phyloP scores from a whole-genome alignment of 2,797 vertebrate species.

The Chromobotia macracanthus region DNA sequence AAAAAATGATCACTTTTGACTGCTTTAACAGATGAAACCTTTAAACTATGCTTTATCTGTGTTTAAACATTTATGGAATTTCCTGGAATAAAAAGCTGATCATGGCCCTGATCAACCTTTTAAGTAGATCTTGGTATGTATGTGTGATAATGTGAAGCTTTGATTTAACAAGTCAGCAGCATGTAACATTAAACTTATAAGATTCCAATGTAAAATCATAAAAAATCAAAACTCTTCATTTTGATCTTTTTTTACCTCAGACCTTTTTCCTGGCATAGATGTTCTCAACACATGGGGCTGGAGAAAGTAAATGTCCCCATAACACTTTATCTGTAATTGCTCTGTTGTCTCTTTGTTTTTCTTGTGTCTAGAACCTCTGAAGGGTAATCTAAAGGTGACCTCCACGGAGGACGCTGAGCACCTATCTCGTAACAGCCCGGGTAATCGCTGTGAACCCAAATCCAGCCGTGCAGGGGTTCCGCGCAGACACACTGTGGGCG shows the following conservation, averaged over 20 bases:
- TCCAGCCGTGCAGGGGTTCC: constrained; percentile 80
- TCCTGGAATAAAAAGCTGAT: background rate
- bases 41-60: too few species aligned
- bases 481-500: constrained; percentile 91
- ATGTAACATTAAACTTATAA: background rate
- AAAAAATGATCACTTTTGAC: too few species aligned
- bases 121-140: background rate
- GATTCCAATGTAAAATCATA: too few species aligned
- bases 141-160: too few species aligned
- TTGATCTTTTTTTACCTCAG: too few species aligned
- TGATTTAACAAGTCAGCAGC: background rate
- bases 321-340: background rate
- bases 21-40: too few species aligned
- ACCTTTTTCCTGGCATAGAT: background rate
- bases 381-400: constrained; percentile 84
- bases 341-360: background rate
- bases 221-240: too few species aligned
- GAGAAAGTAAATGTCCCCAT: background rate
- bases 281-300: background rate
- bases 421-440: constrained; percentile 68
- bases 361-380: constrained; percentile 81
- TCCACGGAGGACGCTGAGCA: constrained; percentile 86
- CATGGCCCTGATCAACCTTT: background rate
- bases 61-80: background rate
- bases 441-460: constrained; percentile 73